Evolutionary conservation across 2,888 invertebrate genomes (phyloP), one percentile per base, ranked within the genome.

Genomic region (Andrena bucephala): DNA sequence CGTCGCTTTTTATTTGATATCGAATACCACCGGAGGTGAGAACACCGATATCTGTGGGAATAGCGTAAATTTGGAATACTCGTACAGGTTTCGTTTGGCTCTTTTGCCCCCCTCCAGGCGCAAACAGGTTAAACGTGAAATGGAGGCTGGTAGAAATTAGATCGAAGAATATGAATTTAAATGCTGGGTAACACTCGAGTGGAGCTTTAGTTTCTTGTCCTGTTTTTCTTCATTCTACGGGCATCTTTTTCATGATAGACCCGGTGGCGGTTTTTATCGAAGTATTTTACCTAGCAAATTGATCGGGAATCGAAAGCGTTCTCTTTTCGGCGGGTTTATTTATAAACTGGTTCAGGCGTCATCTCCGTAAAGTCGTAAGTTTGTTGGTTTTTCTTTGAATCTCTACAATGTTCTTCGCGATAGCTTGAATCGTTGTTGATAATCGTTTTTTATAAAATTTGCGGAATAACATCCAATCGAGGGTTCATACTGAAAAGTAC

Each of bases 1-100:
- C n/a, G 48, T 70, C 48, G 31, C 48, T 42, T 13, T 70, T 70
- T 70, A 48, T 60, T 20, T 24, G 60, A 60, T 70, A 57, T 48
- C 42, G 0, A 20, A 20, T 42, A 6, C 7, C 13, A 4, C 8
- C 13, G 7, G 16, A 16, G 36, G 4, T 16, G 31, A 7, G 4
- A 8, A 48, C 7, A 16, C 16, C 8, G 5, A 16, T 16, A 2
- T 16, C 16, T 24, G 16, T 6, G 4, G 24, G 33, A 20, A 20
- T 31, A 8, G 3, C 10, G n/a, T 68, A 50, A 62, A 66, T 60
- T 75, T 16, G 36, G 24, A 66, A 24, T 52, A 13, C 20, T 24
- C 24, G 10, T 24, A 13, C 27, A 27, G 57, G 57, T 5, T 52
- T 52, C 8, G 8, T 20, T 8, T 52, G 20, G 1, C 20, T 52